A percentile compares a stretch with the other conserved stretches of the same genome.
Evolutionary conservation across 2,797 vertebrate species (phyloP).

Genomic region (Hafferia zeledoni): DNA sequence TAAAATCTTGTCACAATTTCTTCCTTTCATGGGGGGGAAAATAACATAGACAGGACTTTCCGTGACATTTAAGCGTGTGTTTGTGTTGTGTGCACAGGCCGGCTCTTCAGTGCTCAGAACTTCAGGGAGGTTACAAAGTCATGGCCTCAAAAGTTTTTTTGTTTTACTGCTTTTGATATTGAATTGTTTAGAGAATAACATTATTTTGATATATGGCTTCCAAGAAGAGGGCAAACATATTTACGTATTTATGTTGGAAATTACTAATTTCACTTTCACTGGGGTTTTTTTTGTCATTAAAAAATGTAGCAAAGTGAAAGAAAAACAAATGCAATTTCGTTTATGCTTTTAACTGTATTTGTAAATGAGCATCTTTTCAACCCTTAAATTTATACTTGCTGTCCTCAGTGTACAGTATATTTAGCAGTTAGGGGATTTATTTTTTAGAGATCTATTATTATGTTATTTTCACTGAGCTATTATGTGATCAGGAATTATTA

Average conservation of each 20-base stretch:
- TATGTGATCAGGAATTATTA: slow-evolving; percentile 8
- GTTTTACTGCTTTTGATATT: background rate
- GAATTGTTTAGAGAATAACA: background rate
- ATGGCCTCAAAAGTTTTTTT: slow-evolving; percentile 37
- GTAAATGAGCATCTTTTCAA: background rate
- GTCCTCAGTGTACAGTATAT: background rate
- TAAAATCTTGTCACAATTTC: slow-evolving; percentile 31
- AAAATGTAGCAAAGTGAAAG: background rate
- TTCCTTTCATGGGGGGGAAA: background rate
- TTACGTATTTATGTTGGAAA: background rate
- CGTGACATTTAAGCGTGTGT: background rate
- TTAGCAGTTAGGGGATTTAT: background rate
- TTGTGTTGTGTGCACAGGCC: slow-evolving; percentile 40
- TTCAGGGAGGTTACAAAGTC: slow-evolving; percentile 56
- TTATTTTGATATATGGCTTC: background rate
- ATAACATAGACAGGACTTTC: background rate
- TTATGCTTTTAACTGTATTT: background rate
- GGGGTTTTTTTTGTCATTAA: background rate
- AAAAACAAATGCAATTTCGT: background rate
- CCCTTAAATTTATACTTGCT: background rate
- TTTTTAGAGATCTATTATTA: background rate
- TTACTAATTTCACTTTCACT: background rate
- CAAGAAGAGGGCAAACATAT: background rate
- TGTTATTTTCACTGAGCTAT: background rate
- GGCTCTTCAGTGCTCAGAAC: slow-evolving; percentile 16